Evolutionary conservation across 2,888 invertebrate genomes (phyloP).

Genomic region (Limnephilus rhombicus): DNA sequence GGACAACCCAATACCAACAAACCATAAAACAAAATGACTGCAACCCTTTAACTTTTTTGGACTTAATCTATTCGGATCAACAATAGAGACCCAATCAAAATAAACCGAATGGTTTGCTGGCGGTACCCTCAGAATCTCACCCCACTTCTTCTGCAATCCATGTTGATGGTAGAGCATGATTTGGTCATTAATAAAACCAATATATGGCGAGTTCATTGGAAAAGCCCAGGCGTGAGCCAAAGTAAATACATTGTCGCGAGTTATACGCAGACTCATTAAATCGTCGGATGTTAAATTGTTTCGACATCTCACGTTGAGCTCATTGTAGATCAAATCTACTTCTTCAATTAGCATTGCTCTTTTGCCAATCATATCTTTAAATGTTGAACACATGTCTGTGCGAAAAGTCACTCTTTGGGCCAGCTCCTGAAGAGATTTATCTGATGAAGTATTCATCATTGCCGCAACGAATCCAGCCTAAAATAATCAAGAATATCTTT

Average conservation of each 20-base stretch:
- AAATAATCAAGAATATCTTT: neutral
- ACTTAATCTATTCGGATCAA: neutral
- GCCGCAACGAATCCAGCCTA: neutral
- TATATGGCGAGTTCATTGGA: neutral
- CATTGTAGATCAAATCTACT: neutral
- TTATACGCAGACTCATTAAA: neutral
- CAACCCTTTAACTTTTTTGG: neutral
- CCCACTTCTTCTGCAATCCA: constrained; percentile 39
- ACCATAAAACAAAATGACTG: neutral
- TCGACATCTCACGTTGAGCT: constrained; percentile 18
- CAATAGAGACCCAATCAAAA: constrained; percentile 32
- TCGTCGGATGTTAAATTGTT: neutral
- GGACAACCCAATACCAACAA: constrained; percentile 3
- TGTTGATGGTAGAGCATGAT: constrained; percentile 17
- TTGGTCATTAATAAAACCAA: neutral
- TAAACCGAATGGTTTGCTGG: constrained; percentile 8
- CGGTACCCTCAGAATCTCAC: neutral
- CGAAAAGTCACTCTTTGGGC: neutral
- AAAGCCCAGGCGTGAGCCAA: constrained; percentile 21
- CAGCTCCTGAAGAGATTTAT: constrained; percentile 8
- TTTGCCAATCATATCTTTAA: constrained; percentile 25
- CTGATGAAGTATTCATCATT: constrained; percentile 35
- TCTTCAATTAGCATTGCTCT: constrained; percentile 4
- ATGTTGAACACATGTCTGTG: constrained; percentile 5
- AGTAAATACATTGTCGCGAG: constrained; percentile 24